phyloP scores from a whole-genome alignment of 2,797 vertebrate genomes.

The Sebastes melanostomus region DNA sequence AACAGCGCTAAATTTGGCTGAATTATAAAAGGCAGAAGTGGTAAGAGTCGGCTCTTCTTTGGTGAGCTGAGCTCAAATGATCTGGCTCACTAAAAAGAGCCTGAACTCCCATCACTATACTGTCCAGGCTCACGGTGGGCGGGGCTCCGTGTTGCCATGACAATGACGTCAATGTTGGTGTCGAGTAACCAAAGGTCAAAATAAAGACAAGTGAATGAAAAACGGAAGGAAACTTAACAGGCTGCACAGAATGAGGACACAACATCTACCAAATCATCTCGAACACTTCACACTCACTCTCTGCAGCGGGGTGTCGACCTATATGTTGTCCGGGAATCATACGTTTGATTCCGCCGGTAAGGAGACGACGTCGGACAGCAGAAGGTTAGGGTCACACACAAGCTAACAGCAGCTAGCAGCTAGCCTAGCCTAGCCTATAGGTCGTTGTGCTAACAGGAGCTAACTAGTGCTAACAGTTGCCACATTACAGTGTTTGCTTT shows the following conservation, averaged over 20 bases:
- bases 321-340: not conserved
- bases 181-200: slow-evolving; percentile 86
- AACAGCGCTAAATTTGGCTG: too few relatives aligned
- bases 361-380: slow-evolving; percentile 62
- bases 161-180: slow-evolving; percentile 85
- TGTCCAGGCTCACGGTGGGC: slow-evolving; percentile 52
- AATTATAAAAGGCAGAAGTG: too few relatives aligned
- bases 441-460: slow-evolving; percentile 64
- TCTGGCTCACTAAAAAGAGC: too few relatives aligned
- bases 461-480: slow-evolving; percentile 59
- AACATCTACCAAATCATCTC: slow-evolving; percentile 7
- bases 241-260: slow-evolving; percentile 43
- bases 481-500: slow-evolving; percentile 33
- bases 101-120: too few relatives aligned
- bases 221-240: slow-evolving; percentile 78
- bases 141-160: slow-evolving; percentile 77
- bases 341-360: slow-evolving; percentile 47
- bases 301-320: not conserved
- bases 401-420: slow-evolving; percentile 74
- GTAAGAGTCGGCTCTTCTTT: too few relatives aligned
- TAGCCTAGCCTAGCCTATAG: slow-evolving; percentile 41
- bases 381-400: slow-evolving; percentile 73
- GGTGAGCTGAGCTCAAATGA: too few relatives aligned
- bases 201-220: slow-evolving; percentile 82
- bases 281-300: not conserved